Percentiles rank a stretch among this genome's conserved stretches.
Evolutionary conservation across 2,797 vertebrate genomes (phyloP).

Genomic region (Neopelma chrysocephalum): DNA sequence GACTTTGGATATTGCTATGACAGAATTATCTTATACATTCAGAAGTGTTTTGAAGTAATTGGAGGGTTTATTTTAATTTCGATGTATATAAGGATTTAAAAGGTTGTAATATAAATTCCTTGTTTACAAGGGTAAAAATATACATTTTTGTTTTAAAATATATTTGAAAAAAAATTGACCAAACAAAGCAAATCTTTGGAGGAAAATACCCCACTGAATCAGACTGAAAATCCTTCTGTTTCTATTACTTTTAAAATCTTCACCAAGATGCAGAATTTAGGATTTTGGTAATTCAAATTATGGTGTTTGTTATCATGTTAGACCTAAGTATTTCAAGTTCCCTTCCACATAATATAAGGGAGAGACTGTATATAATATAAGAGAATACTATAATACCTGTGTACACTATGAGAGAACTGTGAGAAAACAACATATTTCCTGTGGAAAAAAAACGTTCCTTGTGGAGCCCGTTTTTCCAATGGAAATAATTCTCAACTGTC

Average conservation of each 20-base stretch:
- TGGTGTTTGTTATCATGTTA: not conserved
- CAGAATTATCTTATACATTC: not conserved
- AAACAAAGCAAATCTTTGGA: not conserved
- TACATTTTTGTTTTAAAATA: not conserved
- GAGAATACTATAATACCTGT: no score
- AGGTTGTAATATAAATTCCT: not conserved
- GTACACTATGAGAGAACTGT: not conserved
- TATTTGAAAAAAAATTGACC: not conserved
- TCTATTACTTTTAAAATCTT: not conserved
- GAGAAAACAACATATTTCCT: not conserved
- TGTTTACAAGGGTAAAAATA: not conserved
- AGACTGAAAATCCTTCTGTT: not conserved
- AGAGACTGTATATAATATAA: not conserved
- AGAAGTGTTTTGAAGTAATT: not conserved
- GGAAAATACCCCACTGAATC: not conserved
- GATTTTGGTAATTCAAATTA: not conserved
- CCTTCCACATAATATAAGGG: not conserved
- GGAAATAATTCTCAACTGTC: not conserved
- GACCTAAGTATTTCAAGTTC: not conserved
- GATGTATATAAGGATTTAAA: not conserved
- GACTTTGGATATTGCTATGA: not conserved
- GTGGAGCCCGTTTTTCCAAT: not conserved
- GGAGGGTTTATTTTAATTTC: not conserved
- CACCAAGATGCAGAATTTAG: not conserved
- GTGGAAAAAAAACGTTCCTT: not conserved